Conservation (phyloP, 2,888 invertebrate species). For the Andricus curvator region DNA sequence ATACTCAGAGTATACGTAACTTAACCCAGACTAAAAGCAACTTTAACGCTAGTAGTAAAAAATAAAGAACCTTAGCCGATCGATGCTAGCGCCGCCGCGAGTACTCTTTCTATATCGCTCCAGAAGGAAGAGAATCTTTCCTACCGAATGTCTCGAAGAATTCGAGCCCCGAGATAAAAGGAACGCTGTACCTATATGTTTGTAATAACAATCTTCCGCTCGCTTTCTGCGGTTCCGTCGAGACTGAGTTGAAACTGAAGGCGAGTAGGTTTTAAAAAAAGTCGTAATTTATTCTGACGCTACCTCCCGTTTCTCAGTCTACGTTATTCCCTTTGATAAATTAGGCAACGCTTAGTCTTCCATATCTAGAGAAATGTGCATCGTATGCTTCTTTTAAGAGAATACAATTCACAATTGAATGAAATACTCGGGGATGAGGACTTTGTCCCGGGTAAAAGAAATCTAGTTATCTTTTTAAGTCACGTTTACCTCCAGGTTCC, state of each 20-base stretch:
- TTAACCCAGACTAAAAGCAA: neutral
- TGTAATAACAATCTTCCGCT: slow-evolving; percentile 16
- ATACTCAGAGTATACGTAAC: too few relatives aligned
- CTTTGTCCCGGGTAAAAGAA: neutral
- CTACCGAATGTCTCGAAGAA: slow-evolving; percentile 15
- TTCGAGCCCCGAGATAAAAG: slow-evolving; percentile 19
- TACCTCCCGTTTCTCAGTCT: slow-evolving; percentile 15
- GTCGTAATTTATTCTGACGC: slow-evolving; percentile 13
- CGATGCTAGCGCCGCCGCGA: neutral
- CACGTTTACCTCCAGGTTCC: neutral
- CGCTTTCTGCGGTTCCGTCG: neutral
- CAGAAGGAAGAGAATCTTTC: neutral
- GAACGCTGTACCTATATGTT: slow-evolving; percentile 7
- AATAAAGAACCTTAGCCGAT: neutral
- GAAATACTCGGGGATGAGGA: neutral
- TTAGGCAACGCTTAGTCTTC: slow-evolving; percentile 11
- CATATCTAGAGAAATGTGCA: slow-evolving; percentile 5
- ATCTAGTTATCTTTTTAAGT: neutral
- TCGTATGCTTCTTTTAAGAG: slow-evolving; percentile 23
- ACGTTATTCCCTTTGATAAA: slow-evolving; percentile 29
- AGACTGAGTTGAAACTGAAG: slow-evolving; percentile 14
- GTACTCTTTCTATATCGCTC: neutral
- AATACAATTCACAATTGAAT: slow-evolving; percentile 5
- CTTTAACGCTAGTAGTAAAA: neutral
- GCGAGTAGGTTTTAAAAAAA: slow-evolving; percentile 12